A percentile compares a stretch with the other conserved stretches of the same genome.
These are phyloP conservation scores for Echinarachnius parma DNA, from an alignment of 53 echinoderm and acorn worm species.

Conservation along the genomic window DNA sequence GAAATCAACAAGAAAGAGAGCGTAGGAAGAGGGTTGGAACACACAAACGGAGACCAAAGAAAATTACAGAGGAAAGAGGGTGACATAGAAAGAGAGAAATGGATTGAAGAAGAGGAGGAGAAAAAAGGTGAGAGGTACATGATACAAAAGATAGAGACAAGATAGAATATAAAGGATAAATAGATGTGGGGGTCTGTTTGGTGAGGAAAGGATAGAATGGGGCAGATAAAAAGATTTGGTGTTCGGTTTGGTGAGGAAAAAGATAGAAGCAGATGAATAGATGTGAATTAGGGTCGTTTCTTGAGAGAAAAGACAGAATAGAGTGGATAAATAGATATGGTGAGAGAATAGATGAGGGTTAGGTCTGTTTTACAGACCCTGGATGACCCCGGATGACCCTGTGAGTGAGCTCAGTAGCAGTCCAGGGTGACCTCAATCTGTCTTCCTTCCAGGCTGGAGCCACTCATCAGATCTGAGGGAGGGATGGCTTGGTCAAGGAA, in stretches of 20 bases:
- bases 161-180: not conserved
- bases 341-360: not conserved
- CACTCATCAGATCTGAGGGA: slow-evolving; percentile 72
- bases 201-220: not conserved
- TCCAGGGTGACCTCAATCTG: slow-evolving; percentile 78
- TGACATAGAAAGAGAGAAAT: not conserved
- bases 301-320: not conserved
- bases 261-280: not conserved
- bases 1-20: no score
- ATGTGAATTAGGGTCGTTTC: not conserved
- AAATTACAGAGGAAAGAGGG: not conserved
- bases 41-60: no score
- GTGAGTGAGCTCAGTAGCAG: slow-evolving; percentile 49
- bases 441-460: slow-evolving; percentile 66
- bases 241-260: not conserved
- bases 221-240: not conserved
- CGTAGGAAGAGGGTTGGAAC: no score
- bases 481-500: no score
- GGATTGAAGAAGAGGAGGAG: not conserved
- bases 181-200: no score
- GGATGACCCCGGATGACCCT: no score
- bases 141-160: not conserved
- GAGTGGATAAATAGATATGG: not conserved
- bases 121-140: not conserved
- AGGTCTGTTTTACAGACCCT: not conserved